Evolutionary conservation across 2,797 vertebrate species (phyloP).

Genomic region (Microhierax caerulescens): DNA sequence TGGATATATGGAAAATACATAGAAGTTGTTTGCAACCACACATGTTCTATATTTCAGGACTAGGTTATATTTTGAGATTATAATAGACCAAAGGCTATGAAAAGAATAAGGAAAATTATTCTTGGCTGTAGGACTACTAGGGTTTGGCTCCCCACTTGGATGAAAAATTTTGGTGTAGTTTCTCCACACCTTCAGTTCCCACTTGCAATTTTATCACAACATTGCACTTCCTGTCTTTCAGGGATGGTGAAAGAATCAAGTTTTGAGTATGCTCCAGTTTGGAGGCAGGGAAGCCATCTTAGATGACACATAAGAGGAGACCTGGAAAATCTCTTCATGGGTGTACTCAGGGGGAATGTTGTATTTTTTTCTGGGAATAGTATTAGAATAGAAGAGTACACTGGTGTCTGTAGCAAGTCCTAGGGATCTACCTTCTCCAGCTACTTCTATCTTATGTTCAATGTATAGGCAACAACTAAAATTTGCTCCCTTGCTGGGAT

Average conservation of each 20-base stretch:
- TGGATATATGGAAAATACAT: not conserved
- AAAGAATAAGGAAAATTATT: not conserved
- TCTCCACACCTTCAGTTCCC: not conserved
- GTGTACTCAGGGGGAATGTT: accelerated
- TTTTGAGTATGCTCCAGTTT: not conserved
- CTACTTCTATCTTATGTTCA: not conserved
- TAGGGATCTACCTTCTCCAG: not conserved
- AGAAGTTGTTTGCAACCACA: not conserved
- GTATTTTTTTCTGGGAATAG: not conserved
- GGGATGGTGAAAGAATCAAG: not conserved
- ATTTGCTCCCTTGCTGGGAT: not conserved
- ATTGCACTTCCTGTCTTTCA: not conserved
- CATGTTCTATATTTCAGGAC: not conserved
- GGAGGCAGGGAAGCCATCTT: not conserved
- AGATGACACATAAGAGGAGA: not conserved
- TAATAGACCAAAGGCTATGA: not conserved
- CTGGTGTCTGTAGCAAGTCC: not conserved
- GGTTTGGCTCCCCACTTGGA: not conserved
- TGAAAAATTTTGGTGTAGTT: not conserved
- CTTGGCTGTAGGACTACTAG: not conserved
- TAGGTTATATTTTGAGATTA: not conserved
- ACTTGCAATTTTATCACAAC: not conserved
- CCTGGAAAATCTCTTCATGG: not conserved
- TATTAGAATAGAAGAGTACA: not conserved
- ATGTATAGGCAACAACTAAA: not conserved